Evolutionary conservation across 2,888 invertebrate genomes (phyloP), one percentile per base, ranked within the genome.

Genomic region (Andrena trimmerana): DNA sequence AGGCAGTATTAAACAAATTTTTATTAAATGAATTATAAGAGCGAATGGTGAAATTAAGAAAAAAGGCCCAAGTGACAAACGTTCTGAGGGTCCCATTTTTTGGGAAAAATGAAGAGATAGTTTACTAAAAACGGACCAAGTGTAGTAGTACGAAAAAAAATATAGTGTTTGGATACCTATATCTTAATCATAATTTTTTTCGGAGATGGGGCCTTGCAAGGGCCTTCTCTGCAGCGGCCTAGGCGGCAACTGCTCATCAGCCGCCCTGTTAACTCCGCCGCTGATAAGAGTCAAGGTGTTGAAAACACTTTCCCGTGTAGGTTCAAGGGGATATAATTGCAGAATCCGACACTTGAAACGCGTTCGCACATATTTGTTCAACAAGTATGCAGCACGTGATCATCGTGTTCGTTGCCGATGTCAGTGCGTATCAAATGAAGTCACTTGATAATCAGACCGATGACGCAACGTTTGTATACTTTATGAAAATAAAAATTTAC

Each of bases 381-480:
- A 20, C 57, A 57, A 57, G 57, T 57, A 57, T 57, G 57, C 24
- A 57, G 27, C 57, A 27, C 57, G 27, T 57, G 57, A 57, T 57
- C 57, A 57, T 57, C 10, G 57, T 57, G 27, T 57, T 10, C 57
- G 57, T 4, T 57, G 4, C 3, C 27, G 57, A 57, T 24, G 57
- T 57, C 27, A 27, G 20, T 57, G 57, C 57, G 24, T 57, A 57
- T 57, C 57, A 24, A 57, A 57, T 57, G 10, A 54, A 54, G 24
- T 57, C n/a, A 57, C 3, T 24, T 57, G 57, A 24, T 27, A 57
- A 57, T 57, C 57, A 3, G 24, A 54, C 20, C 10, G 24, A 10
- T 57, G 24, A 27, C 57, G 24, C 8, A 57, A 27, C 24, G 24
- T 10, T 2, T 20, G 1, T 52, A 20, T n/a, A 52, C 8, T 7